Evolutionary conservation across 2,888 invertebrate species (phyloP), one percentile per base, ranked within the genome.

Genomic region (Cotesia congregata): DNA sequence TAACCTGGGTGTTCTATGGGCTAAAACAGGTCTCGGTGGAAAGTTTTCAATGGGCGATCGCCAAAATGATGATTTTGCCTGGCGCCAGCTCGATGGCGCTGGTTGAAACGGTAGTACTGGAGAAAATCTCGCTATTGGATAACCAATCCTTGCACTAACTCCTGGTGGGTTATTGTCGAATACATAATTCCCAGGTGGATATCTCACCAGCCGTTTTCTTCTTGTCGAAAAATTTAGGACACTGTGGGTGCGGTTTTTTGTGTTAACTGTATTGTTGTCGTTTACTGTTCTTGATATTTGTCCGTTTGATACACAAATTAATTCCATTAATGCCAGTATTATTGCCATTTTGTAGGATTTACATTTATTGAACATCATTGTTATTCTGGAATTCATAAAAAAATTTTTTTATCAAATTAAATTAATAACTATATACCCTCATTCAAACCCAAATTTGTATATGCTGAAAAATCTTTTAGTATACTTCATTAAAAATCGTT

Each of bases 31-130:
- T 69, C 86, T 50, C 50, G 50, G 1, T 50, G 50, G 82, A 2
- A 83, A 67, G 62, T 81, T 82, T 40, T 83, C 84, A 40, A 68
- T 74, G 7, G 80, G 80, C 12, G 82, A 78, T 41, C 89, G 80
- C 89, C 89, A 89, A 40, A 85, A 82, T 0, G 87, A 85, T 0
- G 88, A 85, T 69, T 89, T 89, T 7, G 85, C 86, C 67, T 89
- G 89, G 12, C 89, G 80, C 89, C 89, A 89, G 12, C 80, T 80
- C 0, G 87, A 82, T 61, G 82, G 83, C 60, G 83, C 73, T n/a
- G 79, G 78, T 6, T 65, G 65, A 65, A 65, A 30, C 12, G 82
- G 82, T 59, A 82, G 83, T 4, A 80, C 73, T 30, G 78, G 78
- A 5, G 78, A 71, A 74, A 85, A 87, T 7, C 88, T 83, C 0